Base-by-base conservation (phyloP, 2,797 vertebrate species). In the Falco berigora region DNA sequence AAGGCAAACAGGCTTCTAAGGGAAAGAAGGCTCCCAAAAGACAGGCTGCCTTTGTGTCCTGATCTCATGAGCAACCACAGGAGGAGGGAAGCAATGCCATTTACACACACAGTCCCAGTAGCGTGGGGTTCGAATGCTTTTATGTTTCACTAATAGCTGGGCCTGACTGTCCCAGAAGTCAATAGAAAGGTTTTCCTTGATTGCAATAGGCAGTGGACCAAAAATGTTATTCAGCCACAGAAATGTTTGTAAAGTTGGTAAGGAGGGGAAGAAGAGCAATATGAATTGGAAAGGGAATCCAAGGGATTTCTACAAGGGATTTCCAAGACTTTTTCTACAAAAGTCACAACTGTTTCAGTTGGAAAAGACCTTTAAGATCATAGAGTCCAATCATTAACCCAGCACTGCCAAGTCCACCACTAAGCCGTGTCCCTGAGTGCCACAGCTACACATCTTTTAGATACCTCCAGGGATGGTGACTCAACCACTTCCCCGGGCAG, bases 1-100 rank as follows among this genome's bases (percentile, higher is more conserved):
- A 95, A 94, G 80, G 71, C 93, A 94, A 95, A 92, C 24, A 79
- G 62, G 68, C 87, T 91, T 94, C 94, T 88, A 69, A 96, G 73
- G 93, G 83, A 94, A 94, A 42, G 92, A 81, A 36, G 12, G 19
- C 14, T 95, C 92, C 91, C 91, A 86, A 90, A 92, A 95, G 94
- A 93, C 63, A 82, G 44, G 49, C 80, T 85, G 86, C 67, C 75
- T 95, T 95, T 96, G 94, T 93, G 90, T 90, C 76, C 80, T 87
- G 86, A 93, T 95, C 91, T 91, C 95, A 90, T 68, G 74, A 95
- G 90, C 71, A 95, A 38, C 82, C 90, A 56, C 47, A 69, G 80
- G 46, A 90, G 71, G 62, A 94, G 83, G 76, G 66, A 93, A 96
- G 59, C 76, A 86, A 95, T 85, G 90, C 73, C 92, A 94, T 91